phyloP scores from a whole-genome alignment of 2,113 vertebrate species.

The Osmerus mordax region DNA sequence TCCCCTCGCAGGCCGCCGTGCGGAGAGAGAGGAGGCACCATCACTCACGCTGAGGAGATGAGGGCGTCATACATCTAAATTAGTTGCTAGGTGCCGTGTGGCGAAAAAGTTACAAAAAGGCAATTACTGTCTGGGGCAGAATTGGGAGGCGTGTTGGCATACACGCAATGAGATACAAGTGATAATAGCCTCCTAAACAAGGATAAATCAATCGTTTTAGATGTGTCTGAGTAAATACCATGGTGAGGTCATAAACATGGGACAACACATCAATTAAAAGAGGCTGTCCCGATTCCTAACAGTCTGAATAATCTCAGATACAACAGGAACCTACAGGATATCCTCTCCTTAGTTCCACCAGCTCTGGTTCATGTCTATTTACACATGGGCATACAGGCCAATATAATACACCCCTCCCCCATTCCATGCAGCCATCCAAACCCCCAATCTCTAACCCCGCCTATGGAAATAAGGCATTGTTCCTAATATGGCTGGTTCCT shows the following conservation, averaged over 20 bases:
- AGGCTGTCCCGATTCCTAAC: no score
- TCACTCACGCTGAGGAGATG: neutral
- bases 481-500: conserved; percentile 50
- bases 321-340: neutral
- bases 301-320: no score
- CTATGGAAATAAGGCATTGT: conserved; percentile 66
- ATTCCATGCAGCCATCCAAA: conserved; percentile 26
- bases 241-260: neutral
- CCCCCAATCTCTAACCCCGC: conserved; percentile 44
- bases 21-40: conserved; percentile 20
- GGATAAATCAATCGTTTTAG: conserved; percentile 24
- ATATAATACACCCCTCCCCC: conserved; percentile 48
- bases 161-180: conserved; percentile 5
- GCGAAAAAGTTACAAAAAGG: conserved; percentile 22
- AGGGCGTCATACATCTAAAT: conserved; percentile 42
- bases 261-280: no score
- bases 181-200: neutral
- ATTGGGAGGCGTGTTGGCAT: conserved; percentile 37
- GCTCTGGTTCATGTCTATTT: conserved; percentile 20
- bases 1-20: conserved; percentile 16
- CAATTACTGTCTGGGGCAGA: conserved; percentile 20
- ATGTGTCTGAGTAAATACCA: no score
- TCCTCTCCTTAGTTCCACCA: neutral
- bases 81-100: conserved; percentile 40
- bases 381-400: conserved; percentile 32